Evolutionary conservation across 2,888 invertebrate species (phyloP), one percentile per base, ranked within the genome.

Genomic region (Caenorhabditis afra): DNA sequence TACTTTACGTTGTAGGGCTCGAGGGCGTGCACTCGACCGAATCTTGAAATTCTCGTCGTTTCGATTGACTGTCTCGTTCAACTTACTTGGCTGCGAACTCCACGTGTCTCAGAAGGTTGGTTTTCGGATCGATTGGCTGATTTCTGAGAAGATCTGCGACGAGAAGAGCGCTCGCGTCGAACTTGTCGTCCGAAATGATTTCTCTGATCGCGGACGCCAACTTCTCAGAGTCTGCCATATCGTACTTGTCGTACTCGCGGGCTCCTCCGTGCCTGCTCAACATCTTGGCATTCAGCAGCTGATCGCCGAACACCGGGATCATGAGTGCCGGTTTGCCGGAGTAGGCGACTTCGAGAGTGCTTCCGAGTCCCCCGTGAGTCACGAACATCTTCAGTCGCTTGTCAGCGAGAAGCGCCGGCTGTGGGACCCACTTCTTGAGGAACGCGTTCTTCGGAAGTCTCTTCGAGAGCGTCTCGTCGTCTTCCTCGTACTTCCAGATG

Each of bases 401-500:
- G 20, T 73, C 71, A 57, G 71, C 71, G 3, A 70, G 61, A 45
- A 70, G 61, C 16, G 70, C 49, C 4, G 71, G 62, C 41, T 73
- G 71, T 7, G 71, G 71, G 14, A 73, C 57, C 71, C 71, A 73
- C 41, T 73, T 74, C 45, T 59, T 74, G 50, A 74, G 49, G 39
- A 61, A 22, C 5, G 62, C 62, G 62, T 71, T 71, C 41, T 45
- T 58, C 14, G 74, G 66, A n/a, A 73, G 62, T 29, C 22, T 55
- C 52, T 58, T 59, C 20, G 50, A 18, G 20, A 73, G 29, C 3
- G 49, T 44, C 49, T 22, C 44, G 35, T 64, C 73, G 37, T 73
- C 64, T 11, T 29, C 58, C 59, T 74, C 65, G 52, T 74, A 74
- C 53, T 74, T 79, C 73, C 74, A 79, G 23, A 74, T 74, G 50